Conservation (phyloP, 2,113 vertebrate species). For the Ifrita kowaldi region DNA sequence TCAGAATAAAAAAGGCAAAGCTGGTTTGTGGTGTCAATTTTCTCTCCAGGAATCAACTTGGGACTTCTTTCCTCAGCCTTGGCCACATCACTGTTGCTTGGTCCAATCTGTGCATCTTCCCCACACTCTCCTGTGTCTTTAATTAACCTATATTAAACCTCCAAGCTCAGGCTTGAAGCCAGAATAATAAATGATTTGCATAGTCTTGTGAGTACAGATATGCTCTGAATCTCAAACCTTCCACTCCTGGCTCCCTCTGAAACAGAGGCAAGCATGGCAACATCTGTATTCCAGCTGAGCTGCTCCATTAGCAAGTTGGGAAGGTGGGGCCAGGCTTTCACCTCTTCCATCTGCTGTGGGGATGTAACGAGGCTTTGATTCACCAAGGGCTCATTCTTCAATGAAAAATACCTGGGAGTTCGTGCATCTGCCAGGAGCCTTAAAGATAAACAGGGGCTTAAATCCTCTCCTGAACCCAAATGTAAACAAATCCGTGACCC, state of each 20-base stretch:
- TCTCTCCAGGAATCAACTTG: not conserved
- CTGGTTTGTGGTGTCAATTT: not conserved
- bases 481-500: not conserved
- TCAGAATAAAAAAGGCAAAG: not conserved
- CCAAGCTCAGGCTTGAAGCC: slow-evolving; percentile 32
- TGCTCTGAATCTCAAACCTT: slow-evolving; percentile 19
- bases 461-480: slow-evolving; percentile 17
- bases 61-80: not conserved
- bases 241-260: not conserved
- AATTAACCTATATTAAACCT: slow-evolving; percentile 48
- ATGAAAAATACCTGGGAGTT: not conserved
- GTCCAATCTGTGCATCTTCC: not conserved
- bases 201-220: slow-evolving; percentile 4
- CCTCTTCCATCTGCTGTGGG: slow-evolving; percentile 18
- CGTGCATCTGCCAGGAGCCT: not conserved
- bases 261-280: not conserved
- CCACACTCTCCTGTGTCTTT: slow-evolving; percentile 27
- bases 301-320: not conserved
- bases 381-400: not conserved
- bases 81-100: not conserved
- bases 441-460: not conserved
- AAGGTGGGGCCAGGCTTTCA: slow-evolving; percentile 6
- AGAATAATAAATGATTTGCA: slow-evolving; percentile 45
- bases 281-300: slow-evolving; percentile 44
- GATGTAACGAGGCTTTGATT: not conserved